These are phyloP conservation scores for Octopus bimaculoides DNA, from an alignment of 1,140 invertebrate genomes.

Conservation along the genomic window DNA sequence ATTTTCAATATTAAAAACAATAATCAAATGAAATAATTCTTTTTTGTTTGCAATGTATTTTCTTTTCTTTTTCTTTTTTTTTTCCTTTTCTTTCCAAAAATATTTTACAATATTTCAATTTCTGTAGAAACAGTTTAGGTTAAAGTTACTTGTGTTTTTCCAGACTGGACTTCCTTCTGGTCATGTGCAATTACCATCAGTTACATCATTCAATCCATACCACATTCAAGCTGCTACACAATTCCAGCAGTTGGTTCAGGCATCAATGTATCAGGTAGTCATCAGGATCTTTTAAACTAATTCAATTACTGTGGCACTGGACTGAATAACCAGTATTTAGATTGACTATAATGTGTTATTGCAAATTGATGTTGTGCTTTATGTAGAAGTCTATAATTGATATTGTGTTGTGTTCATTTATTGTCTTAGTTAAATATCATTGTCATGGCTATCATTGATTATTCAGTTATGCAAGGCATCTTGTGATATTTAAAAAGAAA, in stretches of 20 bases:
- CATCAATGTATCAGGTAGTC: slow-evolving; percentile 10
- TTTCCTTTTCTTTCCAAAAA: neutral
- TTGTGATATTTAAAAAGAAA: neutral
- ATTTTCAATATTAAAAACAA: too few relatives aligned
- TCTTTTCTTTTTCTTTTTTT: neutral
- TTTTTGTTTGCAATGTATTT: neutral
- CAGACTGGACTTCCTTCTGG: slow-evolving; percentile 6
- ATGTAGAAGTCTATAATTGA: too few relatives aligned
- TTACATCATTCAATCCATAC: slow-evolving; percentile 9
- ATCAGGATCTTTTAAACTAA: slow-evolving; percentile 7
- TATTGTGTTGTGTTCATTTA: too few relatives aligned
- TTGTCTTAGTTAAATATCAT: too few relatives aligned
- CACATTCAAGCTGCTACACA: neutral
- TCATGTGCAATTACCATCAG: slow-evolving; percentile 10
- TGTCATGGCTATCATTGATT: too few relatives aligned
- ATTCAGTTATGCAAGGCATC: too few relatives aligned
- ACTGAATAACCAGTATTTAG: neutral
- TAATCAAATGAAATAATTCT: too few relatives aligned
- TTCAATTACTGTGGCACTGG: slow-evolving; percentile 2
- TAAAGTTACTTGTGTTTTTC: slow-evolving; percentile 9
- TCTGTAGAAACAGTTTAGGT: neutral
- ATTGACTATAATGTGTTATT: neutral
- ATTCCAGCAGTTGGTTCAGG: slow-evolving; percentile 9
- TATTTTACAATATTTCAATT: neutral
- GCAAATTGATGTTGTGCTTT: slow-evolving; percentile 8